Evolutionary conservation across 2,113 vertebrate genomes (phyloP).

Genomic region (Cranoglanis bouderius): DNA sequence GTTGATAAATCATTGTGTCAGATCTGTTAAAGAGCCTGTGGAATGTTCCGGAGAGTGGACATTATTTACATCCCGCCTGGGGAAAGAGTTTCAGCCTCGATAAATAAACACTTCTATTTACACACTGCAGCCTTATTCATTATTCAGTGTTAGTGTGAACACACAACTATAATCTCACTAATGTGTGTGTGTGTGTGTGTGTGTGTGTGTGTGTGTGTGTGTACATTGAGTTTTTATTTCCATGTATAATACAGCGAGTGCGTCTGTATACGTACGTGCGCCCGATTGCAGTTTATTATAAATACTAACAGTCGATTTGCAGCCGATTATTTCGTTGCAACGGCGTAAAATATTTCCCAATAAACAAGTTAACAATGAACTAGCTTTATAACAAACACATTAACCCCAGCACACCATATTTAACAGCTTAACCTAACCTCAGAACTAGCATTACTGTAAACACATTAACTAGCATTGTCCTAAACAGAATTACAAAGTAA

Average conservation of each 20-base stretch:
- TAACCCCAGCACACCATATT: neutral
- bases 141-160: conserved; percentile 7
- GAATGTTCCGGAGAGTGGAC: conserved; percentile 6
- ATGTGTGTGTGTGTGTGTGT: neutral
- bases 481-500: neutral
- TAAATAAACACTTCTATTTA: conserved; percentile 27
- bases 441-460: neutral
- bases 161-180: neutral
- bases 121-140: neutral
- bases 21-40: conserved; percentile 17
- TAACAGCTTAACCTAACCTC: neutral
- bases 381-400: neutral
- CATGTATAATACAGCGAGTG: neutral
- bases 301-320: neutral
- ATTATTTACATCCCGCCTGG: conserved; percentile 18
- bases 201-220: neutral
- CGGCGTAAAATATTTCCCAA: too few species aligned
- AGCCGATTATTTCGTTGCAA: too few species aligned
- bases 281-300: neutral
- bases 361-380: too few species aligned
- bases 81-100: neutral
- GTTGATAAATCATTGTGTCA: conserved; percentile 19
- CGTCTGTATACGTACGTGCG: neutral
- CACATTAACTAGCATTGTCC: neutral
- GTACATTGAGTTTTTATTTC: neutral